Evolutionary conservation across 2,888 invertebrate species (phyloP), one percentile per base, ranked within the genome.

Genomic region (Ichneumon xanthorius): DNA sequence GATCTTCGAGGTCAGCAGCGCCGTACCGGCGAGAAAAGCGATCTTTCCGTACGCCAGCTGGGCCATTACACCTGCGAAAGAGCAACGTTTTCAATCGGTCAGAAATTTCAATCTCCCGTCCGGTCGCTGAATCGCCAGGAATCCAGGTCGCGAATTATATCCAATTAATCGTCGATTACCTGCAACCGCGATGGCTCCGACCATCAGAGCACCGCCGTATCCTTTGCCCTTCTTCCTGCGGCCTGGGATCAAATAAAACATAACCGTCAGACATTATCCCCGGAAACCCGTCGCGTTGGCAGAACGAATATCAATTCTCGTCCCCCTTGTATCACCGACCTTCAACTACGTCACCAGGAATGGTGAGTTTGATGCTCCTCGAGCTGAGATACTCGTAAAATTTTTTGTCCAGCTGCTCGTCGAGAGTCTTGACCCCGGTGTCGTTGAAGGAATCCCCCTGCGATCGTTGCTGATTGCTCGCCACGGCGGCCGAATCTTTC

Each of bases 11-110:
- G 96, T 95, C 77, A 96, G 93, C 82, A 96, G 94, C 4, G 96
- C 96, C 9, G 96, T 95, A 63, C 96, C 96, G 0, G 96, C 96
- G 88, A 96, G 94, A 84, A 96, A 94, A 6, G 96, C 96, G 82
- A 96, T 95, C 94, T 96, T 96, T 37, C 96, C 96, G 92, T 96
- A 95, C 84, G 96, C 95, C 94, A 96, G 93, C 93, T 96, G 96
- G 2, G 95, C 95, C 93, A 96, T 94, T 94, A 96, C 95, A 61
- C 96, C 94, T 90, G 78, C n/a, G 19, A 73, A 76, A 80, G 45
- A 48, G 16, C 14, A 48, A 48, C 1, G 16, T 48, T 48, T 48
- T 45, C n/a, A 16, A 26, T 71, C 53, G 6, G 1, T 40, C 33
- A 67, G 26, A 50, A 11, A 77, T 45, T 50, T 70, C 30, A 71